Percentiles rank a stretch among this genome's conserved stretches.
Evolutionary conservation across 2,888 invertebrate genomes (phyloP).

Genomic region (Eupithecia subumbrata): DNA sequence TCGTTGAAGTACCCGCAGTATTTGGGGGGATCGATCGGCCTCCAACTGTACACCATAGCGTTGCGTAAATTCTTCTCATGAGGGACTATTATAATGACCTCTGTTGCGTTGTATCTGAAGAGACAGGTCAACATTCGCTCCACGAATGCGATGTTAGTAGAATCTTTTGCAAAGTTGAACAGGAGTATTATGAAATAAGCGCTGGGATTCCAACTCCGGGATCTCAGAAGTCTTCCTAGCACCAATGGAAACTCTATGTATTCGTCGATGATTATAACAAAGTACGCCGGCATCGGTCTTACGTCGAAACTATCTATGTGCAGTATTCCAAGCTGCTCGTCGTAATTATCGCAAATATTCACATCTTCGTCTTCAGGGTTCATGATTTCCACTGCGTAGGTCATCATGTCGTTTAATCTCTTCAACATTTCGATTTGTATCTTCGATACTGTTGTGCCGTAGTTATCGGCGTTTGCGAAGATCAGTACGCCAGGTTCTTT

Average conservation of each 20-base stretch:
- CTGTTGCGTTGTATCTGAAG: conserved; percentile 65
- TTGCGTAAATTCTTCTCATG: conserved; percentile 57
- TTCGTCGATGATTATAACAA: conserved; percentile 62
- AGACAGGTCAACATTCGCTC: conserved; percentile 67
- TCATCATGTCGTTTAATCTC: conserved; percentile 53
- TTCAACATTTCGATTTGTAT: conserved; percentile 59
- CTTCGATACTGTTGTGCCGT: conserved; percentile 53
- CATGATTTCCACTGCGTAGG: conserved; percentile 57
- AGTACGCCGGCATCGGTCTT: conserved; percentile 62
- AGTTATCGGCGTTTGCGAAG: conserved; percentile 59
- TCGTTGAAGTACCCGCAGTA: conserved; percentile 72
- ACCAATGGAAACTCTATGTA: conserved; percentile 60
- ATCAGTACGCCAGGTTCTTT: conserved; percentile 59
- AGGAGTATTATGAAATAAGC: conserved; percentile 68
- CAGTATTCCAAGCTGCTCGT: conserved; percentile 45
- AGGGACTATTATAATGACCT: conserved; percentile 63
- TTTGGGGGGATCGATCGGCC: conserved; percentile 70
- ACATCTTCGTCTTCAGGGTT: conserved; percentile 51
- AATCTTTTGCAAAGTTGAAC: conserved; percentile 51
- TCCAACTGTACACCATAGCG: conserved; percentile 67
- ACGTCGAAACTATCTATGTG: conserved; percentile 57
- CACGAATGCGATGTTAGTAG: conserved; percentile 47
- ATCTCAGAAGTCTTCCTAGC: conserved; percentile 58
- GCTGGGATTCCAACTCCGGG: conserved; percentile 71
- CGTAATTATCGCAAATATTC: conserved; percentile 52